phyloP scores from a whole-genome alignment of 2,797 vertebrate species.

The Micromesistius poutassou region DNA sequence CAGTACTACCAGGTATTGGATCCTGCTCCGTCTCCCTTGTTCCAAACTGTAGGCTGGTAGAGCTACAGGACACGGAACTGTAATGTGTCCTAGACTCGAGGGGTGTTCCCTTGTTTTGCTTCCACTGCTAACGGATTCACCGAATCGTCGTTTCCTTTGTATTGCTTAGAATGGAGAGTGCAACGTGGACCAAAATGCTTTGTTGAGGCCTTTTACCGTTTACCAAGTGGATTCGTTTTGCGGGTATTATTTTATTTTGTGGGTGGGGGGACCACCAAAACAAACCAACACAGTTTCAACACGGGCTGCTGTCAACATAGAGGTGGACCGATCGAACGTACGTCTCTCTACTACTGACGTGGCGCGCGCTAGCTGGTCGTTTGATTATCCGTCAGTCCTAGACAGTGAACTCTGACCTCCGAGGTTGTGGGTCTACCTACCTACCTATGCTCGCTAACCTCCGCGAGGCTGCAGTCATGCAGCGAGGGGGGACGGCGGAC shows the following conservation, averaged over 20 bases:
- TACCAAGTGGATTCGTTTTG: constrained; percentile 16
- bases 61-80: not conserved
- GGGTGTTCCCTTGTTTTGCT: not conserved
- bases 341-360: not conserved
- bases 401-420: not conserved
- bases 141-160: constrained; percentile 20
- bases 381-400: not conserved
- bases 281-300: constrained; percentile 15
- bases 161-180: constrained; percentile 22
- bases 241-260: not conserved
- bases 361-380: not conserved
- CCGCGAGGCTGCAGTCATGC: constrained; percentile 27
- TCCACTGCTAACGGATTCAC: not conserved
- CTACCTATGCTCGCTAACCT: not conserved
- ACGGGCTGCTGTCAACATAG: not conserved
- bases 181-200: constrained; percentile 51
- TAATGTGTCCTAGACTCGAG: not conserved
- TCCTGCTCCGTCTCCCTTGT: not conserved
- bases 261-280: constrained; percentile 23
- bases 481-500: constrained; percentile 36
- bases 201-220: constrained; percentile 54
- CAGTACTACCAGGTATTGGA: not conserved
- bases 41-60: not conserved
- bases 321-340: not conserved
- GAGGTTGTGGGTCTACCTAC: not conserved